phyloP scores from a whole-genome alignment of 2,113 vertebrate genomes.

The Anas platyrhynchos region DNA sequence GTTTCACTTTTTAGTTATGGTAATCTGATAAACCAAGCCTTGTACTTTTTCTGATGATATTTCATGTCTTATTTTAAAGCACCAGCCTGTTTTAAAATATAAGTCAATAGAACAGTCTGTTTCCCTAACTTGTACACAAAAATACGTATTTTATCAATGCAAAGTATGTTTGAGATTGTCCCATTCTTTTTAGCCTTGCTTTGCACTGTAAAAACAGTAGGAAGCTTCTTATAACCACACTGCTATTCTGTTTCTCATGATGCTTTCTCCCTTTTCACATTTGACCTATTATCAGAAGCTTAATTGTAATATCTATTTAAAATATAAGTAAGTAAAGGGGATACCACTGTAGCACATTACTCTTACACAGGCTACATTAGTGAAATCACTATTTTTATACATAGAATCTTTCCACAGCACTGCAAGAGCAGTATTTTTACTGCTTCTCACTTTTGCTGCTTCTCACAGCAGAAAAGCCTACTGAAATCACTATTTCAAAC shows the following conservation, averaged over 20 bases:
- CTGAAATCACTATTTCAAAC: not conserved
- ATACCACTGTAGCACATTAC: slow-evolving; percentile 28
- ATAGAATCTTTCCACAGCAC: not conserved
- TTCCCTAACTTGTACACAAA: not conserved
- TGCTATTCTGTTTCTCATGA: not conserved
- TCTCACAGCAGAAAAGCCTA: not conserved
- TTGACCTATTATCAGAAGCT: not conserved
- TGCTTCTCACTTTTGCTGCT: not conserved
- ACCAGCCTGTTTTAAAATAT: not conserved
- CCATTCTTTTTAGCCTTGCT: not conserved
- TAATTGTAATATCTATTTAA: slow-evolving; percentile 17
- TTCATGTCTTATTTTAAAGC: not conserved
- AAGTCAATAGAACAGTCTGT: not conserved
- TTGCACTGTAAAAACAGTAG: slow-evolving; percentile 9
- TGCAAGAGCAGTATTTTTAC: slow-evolving; percentile 5
- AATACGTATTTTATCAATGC: not conserved
- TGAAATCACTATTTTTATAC: not conserved
- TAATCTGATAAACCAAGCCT: not conserved
- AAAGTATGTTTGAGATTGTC: not conserved
- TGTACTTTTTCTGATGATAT: not conserved
- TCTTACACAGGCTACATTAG: not conserved
- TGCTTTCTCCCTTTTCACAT: not conserved
- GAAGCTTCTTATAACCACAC: not conserved
- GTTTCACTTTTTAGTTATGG: slow-evolving; percentile 3
- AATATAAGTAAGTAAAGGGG: not conserved